Evolutionary conservation across 64 coral and sea anemone species (phyloP).

Genomic region (Trachythela sp.): DNA sequence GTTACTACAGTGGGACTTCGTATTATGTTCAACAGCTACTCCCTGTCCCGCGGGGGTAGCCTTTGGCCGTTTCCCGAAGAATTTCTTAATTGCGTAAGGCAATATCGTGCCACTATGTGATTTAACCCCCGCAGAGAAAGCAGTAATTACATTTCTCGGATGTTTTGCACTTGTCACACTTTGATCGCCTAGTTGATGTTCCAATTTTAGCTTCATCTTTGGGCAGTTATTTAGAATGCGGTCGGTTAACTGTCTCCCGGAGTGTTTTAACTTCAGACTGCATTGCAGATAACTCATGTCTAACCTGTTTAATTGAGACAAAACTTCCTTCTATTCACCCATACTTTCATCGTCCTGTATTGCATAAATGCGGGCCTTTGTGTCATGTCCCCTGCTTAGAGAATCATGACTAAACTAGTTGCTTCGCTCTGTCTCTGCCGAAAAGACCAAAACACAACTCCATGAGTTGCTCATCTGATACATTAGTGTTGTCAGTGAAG

Average conservation of each 20-base stretch:
- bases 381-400: conserved; percentile 1
- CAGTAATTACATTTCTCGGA: too few relatives aligned
- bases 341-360: not conserved
- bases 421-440: conserved; percentile 40
- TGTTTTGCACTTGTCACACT: too few relatives aligned
- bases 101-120: too few relatives aligned
- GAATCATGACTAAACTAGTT: conserved; percentile 26
- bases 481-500: not conserved
- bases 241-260: too few relatives aligned
- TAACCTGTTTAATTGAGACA: conserved; percentile 30
- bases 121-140: too few relatives aligned
- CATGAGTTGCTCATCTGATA: conserved; percentile 32
- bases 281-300: conserved; percentile 11
- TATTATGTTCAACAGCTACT: not conserved
- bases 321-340: not conserved
- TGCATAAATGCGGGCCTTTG: not conserved
- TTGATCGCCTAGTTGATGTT: too few relatives aligned
- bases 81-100: conserved; percentile 30
- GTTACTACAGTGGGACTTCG: too few relatives aligned
- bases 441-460: conserved; percentile 40
- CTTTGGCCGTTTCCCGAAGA: conserved; percentile 27
- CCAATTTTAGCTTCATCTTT: too few relatives aligned
- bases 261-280: conserved; percentile 23
- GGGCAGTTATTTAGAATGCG: too few relatives aligned
- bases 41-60: conserved; percentile 29